Base-by-base conservation (phyloP, 2,888 invertebrate genomes). In the Dendrolimus pini region DNA sequence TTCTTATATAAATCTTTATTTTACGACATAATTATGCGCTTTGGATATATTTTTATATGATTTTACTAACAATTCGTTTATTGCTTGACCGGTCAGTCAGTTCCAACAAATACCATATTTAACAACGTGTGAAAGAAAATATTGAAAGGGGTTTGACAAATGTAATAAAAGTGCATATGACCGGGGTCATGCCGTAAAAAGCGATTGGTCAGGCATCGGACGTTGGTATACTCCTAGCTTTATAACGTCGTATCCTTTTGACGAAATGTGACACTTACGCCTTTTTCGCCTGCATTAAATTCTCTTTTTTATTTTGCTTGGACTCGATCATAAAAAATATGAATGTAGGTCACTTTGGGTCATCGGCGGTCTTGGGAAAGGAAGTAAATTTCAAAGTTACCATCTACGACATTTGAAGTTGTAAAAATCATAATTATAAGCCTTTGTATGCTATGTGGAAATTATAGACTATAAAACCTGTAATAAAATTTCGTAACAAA, bases 81-180 rank as follows among this genome's bases (percentile, higher is more conserved):
- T 72, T 85, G 83, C 77, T 71, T 77, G 82, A 77, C 81, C 80
- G 76, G 74, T 82, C 80, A 76, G 82, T 79, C 66, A 60, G 71
- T 74, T 77, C 73, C 71, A 80, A 80, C 81, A 81, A 82, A 85
- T 82, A 78, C 80, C 72, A 75, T 65, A 69, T 84, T 83, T 85
- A 78, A 82, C 79, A 86, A 88, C 86, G 88, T 89, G 87, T 87
- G 88, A 89, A 87, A 84, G 82, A 78, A 77, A 85, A 80, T 73
- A 83, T 77, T 47, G 47, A 81, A 80, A 77, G 77, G 78, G 83
- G 55, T 55, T 59, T 59, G 59, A 59, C 57, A 57, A 42, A 55
- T 55, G 53, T 68, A 69, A 78, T 81, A 81, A 83, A 83, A 77
- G 72, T 72, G 65, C 62, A 74, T 74, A 75, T 76, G 59, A 69